These are phyloP conservation scores for Chiloscyllium plagiosum DNA, from an alignment of 2,113 vertebrate genomes.

Conservation along the genomic window DNA sequence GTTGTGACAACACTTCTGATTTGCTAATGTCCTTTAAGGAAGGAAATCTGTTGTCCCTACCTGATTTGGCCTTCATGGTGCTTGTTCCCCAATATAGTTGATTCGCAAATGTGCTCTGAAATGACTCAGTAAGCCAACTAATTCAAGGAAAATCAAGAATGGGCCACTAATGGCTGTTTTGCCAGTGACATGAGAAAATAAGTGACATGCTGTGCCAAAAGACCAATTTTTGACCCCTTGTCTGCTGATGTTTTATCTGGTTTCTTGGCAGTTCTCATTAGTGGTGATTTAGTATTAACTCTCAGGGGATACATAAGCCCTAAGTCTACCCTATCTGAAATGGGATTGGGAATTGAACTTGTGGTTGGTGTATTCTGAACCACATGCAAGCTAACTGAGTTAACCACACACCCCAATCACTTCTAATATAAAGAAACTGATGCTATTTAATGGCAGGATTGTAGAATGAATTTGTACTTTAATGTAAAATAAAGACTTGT, in stretches of 20 bases:
- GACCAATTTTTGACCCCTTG: background rate
- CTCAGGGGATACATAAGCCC: background rate
- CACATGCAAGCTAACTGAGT: background rate
- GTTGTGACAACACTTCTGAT: too few species aligned
- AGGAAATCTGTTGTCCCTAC: too few species aligned
- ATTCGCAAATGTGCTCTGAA: too few species aligned
- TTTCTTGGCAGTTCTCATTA: background rate
- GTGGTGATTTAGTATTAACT: background rate
- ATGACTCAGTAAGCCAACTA: too few species aligned
- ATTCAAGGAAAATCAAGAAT: too few species aligned
- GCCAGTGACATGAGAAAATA: too few species aligned
- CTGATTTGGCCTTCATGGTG: too few species aligned
- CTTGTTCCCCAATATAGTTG: too few species aligned
- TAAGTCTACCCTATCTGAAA: background rate
- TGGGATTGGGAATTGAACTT: background rate
- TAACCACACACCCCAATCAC: background rate
- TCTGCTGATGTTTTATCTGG: background rate
- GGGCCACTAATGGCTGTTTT: too few species aligned
- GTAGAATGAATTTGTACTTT: background rate
- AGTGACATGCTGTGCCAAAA: too few species aligned
- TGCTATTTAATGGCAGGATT: background rate
- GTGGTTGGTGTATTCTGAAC: background rate
- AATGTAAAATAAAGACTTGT: background rate
- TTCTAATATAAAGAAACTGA: background rate
- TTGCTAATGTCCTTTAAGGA: too few species aligned